Conservation (phyloP, 2,888 invertebrate species). For the Malachius bipustulatus region DNA sequence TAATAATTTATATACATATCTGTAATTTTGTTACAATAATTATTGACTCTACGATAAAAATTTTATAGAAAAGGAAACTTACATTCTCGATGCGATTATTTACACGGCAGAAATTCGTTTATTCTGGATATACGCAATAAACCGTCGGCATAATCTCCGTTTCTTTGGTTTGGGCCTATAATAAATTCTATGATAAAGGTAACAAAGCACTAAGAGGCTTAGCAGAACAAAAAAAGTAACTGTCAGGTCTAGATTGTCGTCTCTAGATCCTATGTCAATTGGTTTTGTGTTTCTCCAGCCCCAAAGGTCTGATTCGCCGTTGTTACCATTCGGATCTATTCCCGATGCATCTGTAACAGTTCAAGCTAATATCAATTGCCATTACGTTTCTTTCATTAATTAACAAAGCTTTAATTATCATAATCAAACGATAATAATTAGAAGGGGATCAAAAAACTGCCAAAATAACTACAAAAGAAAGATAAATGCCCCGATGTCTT, state of each 20-base stretch:
- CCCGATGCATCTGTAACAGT: constrained; percentile 35
- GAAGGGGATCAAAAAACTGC: too few relatives aligned
- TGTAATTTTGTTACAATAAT: too few relatives aligned
- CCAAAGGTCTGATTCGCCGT: constrained; percentile 42
- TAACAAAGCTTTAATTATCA: too few relatives aligned
- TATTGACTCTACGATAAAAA: too few relatives aligned
- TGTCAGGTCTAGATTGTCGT: constrained; percentile 32
- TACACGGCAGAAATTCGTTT: constrained; percentile 29
- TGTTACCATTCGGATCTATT: constrained; percentile 39
- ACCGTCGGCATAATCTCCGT: constrained; percentile 31
- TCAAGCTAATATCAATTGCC: constrained; percentile 27
- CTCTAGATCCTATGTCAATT: constrained; percentile 30
- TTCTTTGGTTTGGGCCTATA: constrained; percentile 37
- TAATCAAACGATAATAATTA: too few relatives aligned
- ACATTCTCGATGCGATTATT: too few relatives aligned
- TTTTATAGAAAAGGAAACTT: too few relatives aligned
- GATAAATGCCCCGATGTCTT: too few relatives aligned
- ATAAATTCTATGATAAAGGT: constrained; percentile 33
- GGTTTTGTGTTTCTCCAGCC: constrained; percentile 45
- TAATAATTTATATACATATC: too few relatives aligned
- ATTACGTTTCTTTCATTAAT: too few relatives aligned
- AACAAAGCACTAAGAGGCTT: constrained; percentile 25
- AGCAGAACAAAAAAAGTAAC: constrained; percentile 32
- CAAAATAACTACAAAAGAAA: too few relatives aligned
- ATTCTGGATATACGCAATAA: constrained; percentile 31